These are phyloP conservation scores for Atherinomorus stipes DNA, from an alignment of 2,113 vertebrate genomes.

Conservation along the genomic window DNA sequence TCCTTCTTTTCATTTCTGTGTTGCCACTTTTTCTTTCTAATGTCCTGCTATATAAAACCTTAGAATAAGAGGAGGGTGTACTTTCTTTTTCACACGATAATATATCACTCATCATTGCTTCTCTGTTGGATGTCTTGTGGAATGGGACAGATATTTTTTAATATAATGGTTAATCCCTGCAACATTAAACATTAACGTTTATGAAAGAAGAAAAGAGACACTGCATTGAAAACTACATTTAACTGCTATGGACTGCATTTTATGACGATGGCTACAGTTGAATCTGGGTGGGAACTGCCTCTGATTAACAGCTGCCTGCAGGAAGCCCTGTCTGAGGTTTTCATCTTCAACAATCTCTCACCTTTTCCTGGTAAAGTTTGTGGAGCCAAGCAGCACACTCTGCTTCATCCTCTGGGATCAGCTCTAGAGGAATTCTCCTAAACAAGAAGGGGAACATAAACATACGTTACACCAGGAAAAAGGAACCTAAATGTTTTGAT, in stretches of 20 bases:
- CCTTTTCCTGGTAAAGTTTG: slow-evolving; percentile 97
- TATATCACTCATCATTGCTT: no score
- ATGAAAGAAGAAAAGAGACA: fast-evolving
- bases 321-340: slow-evolving; percentile 1
- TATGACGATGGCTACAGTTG: background rate
- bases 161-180: background rate
- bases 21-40: background rate
- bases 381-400: slow-evolving; percentile 92
- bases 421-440: slow-evolving; percentile 93
- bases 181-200: background rate
- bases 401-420: slow-evolving; percentile 90
- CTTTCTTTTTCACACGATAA: no score
- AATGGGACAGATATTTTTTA: no score
- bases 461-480: background rate
- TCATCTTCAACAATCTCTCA: slow-evolving; percentile 55
- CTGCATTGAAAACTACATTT: background rate
- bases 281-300: background rate
- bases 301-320: background rate
- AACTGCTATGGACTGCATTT: background rate
- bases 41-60: background rate
- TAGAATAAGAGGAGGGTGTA: background rate
- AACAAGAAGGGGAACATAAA: background rate
- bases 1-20: no score
- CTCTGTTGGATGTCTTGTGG: no score
- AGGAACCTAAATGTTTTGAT: background rate